Base-by-base conservation (phyloP, 2,113 vertebrate species). In the Carassius gibelio region DNA sequence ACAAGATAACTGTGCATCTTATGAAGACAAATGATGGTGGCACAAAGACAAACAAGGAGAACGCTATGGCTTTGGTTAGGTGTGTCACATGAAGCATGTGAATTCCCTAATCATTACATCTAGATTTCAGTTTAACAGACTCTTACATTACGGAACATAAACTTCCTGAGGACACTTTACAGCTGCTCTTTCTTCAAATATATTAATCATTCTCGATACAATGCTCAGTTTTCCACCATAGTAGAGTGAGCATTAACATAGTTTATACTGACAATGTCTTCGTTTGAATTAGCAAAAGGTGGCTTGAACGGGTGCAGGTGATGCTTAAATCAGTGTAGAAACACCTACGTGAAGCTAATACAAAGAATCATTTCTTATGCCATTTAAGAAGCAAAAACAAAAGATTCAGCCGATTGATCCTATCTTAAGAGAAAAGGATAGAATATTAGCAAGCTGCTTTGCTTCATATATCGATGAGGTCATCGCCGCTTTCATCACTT, bases 401-500 rank as follows among this genome's bases (percentile, higher is more conserved):
- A 77, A 77, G 17, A 21, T 36, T 9, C 13, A 36, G 26, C 64
- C 3, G 4, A 68, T 34, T 14, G 6, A 68, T 68, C 64, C 64
- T 64, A 30, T 64, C 62, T 64, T 62, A 9, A 62, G 26, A 13
- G 38, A 9, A 21, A 69, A 21, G n/a, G 50, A 9, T 84, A 38
- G 17, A 23, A 74, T 7, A 23, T 48, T n/a, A 23, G 17, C 48
- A 26, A 36, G 42, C 7, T 0, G 55, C 55, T 21, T 48, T n/a
- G 74, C 82, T 30, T 89, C 75, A 95, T 79, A 98, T 95, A 86
- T 99, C 97, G 83, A 98, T 96, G 90, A 99, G 96, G 89, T 99
- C 98, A 55, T 99, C 98, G 30, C 97, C 97, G 23, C 98, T 99
- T 88, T 99, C 98, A 8, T 99, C 98, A 6, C 98, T 99, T 92